These are phyloP conservation scores for Temnothorax rugatulus DNA, from an alignment of 2,888 invertebrate species.

Conservation along the genomic window DNA sequence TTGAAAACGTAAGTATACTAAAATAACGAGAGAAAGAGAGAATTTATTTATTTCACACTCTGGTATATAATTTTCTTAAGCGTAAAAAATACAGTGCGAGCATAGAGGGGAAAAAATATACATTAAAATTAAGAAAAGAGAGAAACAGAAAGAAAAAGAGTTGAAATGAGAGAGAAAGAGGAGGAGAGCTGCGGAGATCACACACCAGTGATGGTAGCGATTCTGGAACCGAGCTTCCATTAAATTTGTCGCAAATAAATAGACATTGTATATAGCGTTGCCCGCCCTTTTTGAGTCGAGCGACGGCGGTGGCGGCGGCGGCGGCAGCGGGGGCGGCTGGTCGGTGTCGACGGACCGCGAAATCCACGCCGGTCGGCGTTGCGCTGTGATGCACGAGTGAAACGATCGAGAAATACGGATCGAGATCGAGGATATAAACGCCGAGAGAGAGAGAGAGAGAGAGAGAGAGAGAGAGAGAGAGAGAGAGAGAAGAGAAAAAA, in stretches of 20 bases:
- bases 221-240: constrained; percentile 53
- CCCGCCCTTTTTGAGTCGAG: constrained; percentile 77
- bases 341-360: constrained; percentile 67
- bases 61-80: background rate
- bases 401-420: constrained; percentile 61
- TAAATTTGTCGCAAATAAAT: constrained; percentile 77
- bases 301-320: constrained; percentile 19
- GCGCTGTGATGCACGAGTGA: constrained; percentile 61
- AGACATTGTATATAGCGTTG: constrained; percentile 75
- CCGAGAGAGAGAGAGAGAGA: background rate
- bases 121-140: constrained; percentile 7
- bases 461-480: background rate
- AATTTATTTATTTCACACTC: background rate
- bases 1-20: background rate
- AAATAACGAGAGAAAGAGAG: constrained; percentile 1
- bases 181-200: background rate
- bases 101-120: background rate
- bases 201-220: background rate
- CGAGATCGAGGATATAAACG: constrained; percentile 34
- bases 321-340: constrained; percentile 37
- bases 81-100: background rate
- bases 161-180: constrained; percentile 1
- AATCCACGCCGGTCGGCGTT: constrained; percentile 64
- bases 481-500: background rate
- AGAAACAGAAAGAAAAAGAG: background rate